Base-by-base conservation (phyloP, 2,888 invertebrate species). In the Hemaris fuciformis region DNA sequence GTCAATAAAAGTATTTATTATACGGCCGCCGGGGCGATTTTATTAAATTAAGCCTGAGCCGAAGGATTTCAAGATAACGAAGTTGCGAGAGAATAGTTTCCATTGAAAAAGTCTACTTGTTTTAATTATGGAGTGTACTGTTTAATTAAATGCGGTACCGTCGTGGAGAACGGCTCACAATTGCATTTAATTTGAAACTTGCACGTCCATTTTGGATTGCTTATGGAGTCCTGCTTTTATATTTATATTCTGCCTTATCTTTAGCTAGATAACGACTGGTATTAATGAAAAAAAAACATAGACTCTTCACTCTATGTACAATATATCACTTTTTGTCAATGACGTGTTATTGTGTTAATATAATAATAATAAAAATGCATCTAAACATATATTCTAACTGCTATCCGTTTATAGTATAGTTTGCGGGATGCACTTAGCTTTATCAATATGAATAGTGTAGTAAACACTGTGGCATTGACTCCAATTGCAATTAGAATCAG, bases 91-190 rank as follows among this genome's bases (percentile, higher is more conserved):
- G 66, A 63, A 63, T 67, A 71, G 66, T 71, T 64, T 61, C 57
- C 60, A 62, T 64, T 63, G 64, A 65, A 67, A 48, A 68, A 67
- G 57, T 65, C 61, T 60, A 59, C 66, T 69, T 62, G 64, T 59
- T 64, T 71, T 69, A 67, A 70, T 72, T 67, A 74, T 68, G 65
- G 67, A 64, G 66, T 66, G 65, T 66, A 64, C 66, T 46, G 31
- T 73, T 70, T 68, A 72, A 75, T 74, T 70, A 69, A 71, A 65
- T 61, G 63, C 59, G 63, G 65, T 64, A 20, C 43, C 18, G 23
- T 59, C n/a, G 23, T 22, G 45, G 62, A 23, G 58, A 65, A 46
- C n/a, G 25, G 38, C 18, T 64, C 69, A 53, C 43, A 60, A 69
- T 66, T 64, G 60, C 45, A 70, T 68, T 63, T 60, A 63, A 62